Base-by-base conservation (phyloP, 2,113 vertebrate genomes). In the Oxyruncus cristatus region DNA sequence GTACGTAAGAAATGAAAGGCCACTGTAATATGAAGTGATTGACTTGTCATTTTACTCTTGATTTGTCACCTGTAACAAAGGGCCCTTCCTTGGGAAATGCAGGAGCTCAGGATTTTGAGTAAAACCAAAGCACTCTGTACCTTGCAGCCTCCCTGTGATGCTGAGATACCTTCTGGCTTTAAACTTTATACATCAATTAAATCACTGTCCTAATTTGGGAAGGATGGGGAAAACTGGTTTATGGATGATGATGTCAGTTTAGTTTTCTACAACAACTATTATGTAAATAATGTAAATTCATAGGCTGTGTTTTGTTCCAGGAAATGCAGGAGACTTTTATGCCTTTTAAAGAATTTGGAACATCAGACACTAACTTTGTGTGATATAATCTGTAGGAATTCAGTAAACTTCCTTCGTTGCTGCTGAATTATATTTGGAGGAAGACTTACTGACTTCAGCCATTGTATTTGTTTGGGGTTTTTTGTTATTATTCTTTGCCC, bases 91-190 rank as follows among this genome's bases (percentile, higher is more conserved):
- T 26, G 56, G 52, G 62, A 55, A 44, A 15, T 0, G 3, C 35
- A 28, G 50, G 65, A 72, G 21, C 30, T 58, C 10, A 24, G 13
- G 24, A 22, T 30, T 65, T 33, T 8, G 56, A 41, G 62, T 33
- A 12, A 41, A 37, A 55, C 10, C 9, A 55, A 52, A 14, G 21
- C 32, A 0, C 8, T 0, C 8, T 46, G 67, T 8, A 6, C 35
- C 50, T 63, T 62, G 16, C 28, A 73, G 49, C 71, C 50, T 74
- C 73, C 50, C 70, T 17, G 0, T 19, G 61, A 28, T 44, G 30
- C 39, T 32, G 85, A 79, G 39, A 6, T 59, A 27, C 56, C 33
- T 71, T 39, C 14, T 58, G 56, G 46, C 49, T 62, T 89, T 81
- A 10, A 41, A 78, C 17, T 52, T 55, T 27, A 47, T 41, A 6